A percentile compares a stretch with the other conserved stretches of the same genome.
These are phyloP conservation scores for Nasonia longicornis DNA, from an alignment of 1,140 invertebrate genomes.

Conservation along the genomic window DNA sequence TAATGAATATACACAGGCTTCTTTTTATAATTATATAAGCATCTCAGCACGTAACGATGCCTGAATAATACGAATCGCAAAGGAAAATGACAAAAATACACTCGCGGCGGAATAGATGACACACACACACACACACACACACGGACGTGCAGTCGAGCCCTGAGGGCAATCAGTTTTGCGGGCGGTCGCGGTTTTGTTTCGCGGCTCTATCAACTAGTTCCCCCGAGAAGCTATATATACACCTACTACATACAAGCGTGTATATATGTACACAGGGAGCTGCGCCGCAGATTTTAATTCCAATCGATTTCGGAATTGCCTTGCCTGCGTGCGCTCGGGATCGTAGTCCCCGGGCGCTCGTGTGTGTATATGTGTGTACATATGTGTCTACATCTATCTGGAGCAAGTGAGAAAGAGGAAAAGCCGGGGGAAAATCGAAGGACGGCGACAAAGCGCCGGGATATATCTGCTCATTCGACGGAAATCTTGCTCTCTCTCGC, in stretches of 20 bases:
- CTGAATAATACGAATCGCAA: constrained; percentile 10
- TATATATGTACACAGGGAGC: constrained; percentile 29
- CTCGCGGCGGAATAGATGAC: background rate
- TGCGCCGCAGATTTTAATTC: constrained; percentile 52
- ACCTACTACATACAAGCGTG: background rate
- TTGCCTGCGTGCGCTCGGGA: background rate
- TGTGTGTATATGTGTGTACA: background rate
- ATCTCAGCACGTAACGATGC: background rate
- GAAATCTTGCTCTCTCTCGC: constrained; percentile 36
- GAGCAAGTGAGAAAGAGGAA: background rate
- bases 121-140: too few species aligned
- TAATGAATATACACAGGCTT: background rate
- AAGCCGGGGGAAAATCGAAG: background rate
- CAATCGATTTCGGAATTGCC: constrained; percentile 54
- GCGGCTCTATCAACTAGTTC: background rate
- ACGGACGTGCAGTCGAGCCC: background rate
- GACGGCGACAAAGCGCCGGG: constrained; percentile 35
- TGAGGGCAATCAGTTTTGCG: background rate
- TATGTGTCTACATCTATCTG: background rate
- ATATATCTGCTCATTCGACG: constrained; percentile 38
- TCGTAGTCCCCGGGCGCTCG: constrained; percentile 8
- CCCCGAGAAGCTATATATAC: background rate
- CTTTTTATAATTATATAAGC: constrained; percentile 27
- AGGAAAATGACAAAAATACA: background rate
- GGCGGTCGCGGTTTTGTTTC: constrained; percentile 5